Evolutionary conservation across 1,140 invertebrate genomes (phyloP), one percentile per base, ranked within the genome.

Genomic region (Stratiolaelaps scimitus): DNA sequence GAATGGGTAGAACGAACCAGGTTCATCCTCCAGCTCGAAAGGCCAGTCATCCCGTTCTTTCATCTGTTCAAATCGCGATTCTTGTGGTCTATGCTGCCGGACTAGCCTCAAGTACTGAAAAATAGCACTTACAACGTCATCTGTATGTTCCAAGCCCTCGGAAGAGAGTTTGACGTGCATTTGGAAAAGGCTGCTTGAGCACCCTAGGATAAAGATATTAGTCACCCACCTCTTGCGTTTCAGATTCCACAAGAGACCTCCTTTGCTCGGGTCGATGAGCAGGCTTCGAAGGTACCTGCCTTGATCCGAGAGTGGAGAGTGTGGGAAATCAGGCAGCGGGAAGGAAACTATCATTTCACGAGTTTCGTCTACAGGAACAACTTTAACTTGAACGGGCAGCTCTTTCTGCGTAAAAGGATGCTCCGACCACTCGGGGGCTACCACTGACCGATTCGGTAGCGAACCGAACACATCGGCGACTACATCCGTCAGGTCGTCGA

Each of bases 261-360:
- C 92, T 48, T 87, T 82, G 6, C 92, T 92, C 80, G 98, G 93
- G 75, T 98, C 93, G 0, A 92, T 93, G 72, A 98, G 81, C 60
- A 97, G 79, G 78, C 97, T 89, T 15, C 87, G 85, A 65, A 97
- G 75, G 75, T 95, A 95, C 73, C 85, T 81, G 17, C 83, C 83
- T 56, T 92, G 91, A 90, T 81, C 81, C 64, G 88, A 83, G 75
- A 86, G 85, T 72, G 93, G 97, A 74, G 86, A 80, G 65, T 84
- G 74, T 23, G 82, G 82, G 2, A 89, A 77, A 75, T 97, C 91
- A 20, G 89, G 89, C 67, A 91, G 84, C 0, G 89, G 88, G 78
- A 96, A 98, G 56, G 83, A 83, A 1, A 97, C 83, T 68, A 84
- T 85, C n/a, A 98, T 77, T 67, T 83, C 84, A 34, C 92, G 78